These are phyloP conservation scores for Globodera ellingtonae DNA, from an alignment of 1,140 invertebrate genomes.

Conservation along the genomic window DNA sequence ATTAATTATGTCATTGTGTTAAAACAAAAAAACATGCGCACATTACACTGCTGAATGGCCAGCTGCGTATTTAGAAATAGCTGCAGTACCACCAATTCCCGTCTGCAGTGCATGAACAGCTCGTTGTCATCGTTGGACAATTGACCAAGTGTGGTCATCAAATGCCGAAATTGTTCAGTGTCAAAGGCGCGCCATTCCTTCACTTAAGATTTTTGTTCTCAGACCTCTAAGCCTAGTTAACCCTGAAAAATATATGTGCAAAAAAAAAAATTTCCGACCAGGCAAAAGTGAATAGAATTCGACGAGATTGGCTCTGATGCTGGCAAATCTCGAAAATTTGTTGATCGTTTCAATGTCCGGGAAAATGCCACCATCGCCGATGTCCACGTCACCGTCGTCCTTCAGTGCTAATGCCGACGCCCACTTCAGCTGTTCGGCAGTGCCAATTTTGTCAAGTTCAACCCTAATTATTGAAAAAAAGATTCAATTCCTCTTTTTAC, in stretches of 20 bases:
- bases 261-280: neutral
- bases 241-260: too few species aligned
- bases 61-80: neutral
- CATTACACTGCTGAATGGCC: neutral
- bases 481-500: neutral
- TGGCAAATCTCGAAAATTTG: neutral
- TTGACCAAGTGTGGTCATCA: neutral
- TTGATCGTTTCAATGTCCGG: neutral
- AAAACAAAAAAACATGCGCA: neutral
- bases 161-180: neutral
- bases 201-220: neutral
- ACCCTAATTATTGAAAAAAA: neutral
- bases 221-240: neutral
- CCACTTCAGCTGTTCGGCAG: neutral
- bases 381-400: neutral
- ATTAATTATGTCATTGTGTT: neutral
- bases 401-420: neutral
- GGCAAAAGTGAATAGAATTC: neutral
- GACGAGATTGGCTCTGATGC: neutral
- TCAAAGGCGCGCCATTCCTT: conserved; percentile 1
- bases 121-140: neutral
- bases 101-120: neutral
- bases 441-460: neutral
- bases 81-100: neutral
- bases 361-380: neutral